Evolutionary conservation across 2,113 vertebrate species (phyloP), one percentile per base, ranked within the genome.

Genomic region (Puntigrus tetrazona): DNA sequence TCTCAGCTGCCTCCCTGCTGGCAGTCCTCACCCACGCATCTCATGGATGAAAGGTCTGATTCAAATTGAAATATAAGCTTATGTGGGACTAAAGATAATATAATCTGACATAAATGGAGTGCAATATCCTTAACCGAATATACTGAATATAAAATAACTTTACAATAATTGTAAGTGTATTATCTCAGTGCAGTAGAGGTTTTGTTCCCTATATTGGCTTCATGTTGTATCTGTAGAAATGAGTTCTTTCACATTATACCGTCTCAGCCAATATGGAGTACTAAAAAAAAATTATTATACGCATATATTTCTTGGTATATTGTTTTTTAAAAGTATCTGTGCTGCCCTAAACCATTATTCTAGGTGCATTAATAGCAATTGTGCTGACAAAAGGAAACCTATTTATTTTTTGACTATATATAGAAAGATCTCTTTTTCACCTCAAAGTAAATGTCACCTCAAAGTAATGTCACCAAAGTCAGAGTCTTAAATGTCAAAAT

Each of bases 1-100:
- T 22, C 95, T 99, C 76, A 98, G 97, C 91, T 99, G 97, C 91
- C 94, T 99, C 73, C 97, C 98, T 0, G 97, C 97, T 0, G 97
- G 96, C 85, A 97, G 97, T 92, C 97, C 97, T 0, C 94, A 96
- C 31, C 98, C 97, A 84, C 92, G 90, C 25, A 96, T 99, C 90
- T 88, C 94, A 90, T 99, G 98, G 98, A 93, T 95, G 92, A 99
- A 98, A 96, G 97, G 98, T 98, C 45, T 61, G 67, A 76, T 86
- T 83, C 16, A 72, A 16, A 69, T 73, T 38, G 29, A 67, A 82
- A 57, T 43, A 45, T 29, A 38, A 45, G 29, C 43, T 55, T 43
- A 41, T 25, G 27, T 77, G 18, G 38, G 36, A 73, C 4, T 69
- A 65, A 82, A 77, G 41, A 65, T 65, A 59, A 59, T 38, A 16